Conservation (phyloP, 2,888 invertebrate species). For the Caenorhabditis sp. region DNA sequence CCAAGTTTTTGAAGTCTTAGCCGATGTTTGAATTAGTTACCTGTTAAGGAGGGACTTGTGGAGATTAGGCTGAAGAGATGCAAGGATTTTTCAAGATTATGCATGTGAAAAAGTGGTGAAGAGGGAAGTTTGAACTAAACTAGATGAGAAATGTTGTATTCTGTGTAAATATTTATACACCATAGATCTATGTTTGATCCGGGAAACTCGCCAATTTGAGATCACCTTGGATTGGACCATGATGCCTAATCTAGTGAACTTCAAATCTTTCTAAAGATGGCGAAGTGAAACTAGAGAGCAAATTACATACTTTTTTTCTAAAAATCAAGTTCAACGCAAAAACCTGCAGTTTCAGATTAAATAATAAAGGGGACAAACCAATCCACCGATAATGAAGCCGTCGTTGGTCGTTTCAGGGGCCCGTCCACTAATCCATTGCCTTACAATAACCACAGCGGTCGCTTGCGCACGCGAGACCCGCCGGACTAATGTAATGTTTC, state of each 20-base stretch:
- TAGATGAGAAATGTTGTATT: constrained; percentile 4
- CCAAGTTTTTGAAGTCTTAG: constrained; percentile 25
- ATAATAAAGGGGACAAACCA: constrained; percentile 15
- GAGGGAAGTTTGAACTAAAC: background rate
- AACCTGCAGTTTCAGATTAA: background rate
- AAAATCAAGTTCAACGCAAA: background rate
- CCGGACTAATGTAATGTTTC: constrained; percentile 59
- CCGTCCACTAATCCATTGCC: constrained; percentile 44
- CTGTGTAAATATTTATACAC: constrained; percentile 30
- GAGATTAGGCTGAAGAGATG: constrained; percentile 16
- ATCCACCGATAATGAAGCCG: constrained; percentile 31
- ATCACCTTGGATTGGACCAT: too few relatives aligned
- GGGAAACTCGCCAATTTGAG: background rate
- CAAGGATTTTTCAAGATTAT: constrained; percentile 12
- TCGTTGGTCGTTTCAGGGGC: constrained; percentile 20
- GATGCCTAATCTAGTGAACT: background rate
- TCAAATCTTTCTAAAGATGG: background rate
- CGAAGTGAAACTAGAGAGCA: too few relatives aligned
- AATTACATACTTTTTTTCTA: too few relatives aligned
- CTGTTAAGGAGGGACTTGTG: constrained; percentile 34
- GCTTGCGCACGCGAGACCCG: constrained; percentile 27
- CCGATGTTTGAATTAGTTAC: constrained; percentile 36
- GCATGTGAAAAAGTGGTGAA: constrained; percentile 12
- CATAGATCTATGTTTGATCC: constrained; percentile 1
- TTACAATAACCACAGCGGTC: constrained; percentile 49